phyloP scores from a whole-genome alignment of 2,888 invertebrate species.

The Cheilosia soror region DNA sequence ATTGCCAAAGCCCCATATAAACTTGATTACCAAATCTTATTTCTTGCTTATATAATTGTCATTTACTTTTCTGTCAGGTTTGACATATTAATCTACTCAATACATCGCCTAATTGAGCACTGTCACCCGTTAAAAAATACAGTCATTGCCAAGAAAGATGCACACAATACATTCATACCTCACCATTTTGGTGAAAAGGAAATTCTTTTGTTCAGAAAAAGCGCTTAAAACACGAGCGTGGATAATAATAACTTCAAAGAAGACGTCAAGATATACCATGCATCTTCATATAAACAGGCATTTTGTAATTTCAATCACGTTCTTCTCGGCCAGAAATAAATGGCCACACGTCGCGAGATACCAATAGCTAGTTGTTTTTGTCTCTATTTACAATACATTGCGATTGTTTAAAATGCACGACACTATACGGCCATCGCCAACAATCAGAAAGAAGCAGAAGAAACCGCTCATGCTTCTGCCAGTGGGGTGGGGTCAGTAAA shows the following conservation, averaged over 20 bases:
- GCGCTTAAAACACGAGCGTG: conserved; percentile 44
- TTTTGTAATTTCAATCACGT: conserved; percentile 63
- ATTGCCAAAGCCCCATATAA: no score
- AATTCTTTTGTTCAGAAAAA: conserved; percentile 34
- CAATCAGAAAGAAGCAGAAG: conserved; percentile 34
- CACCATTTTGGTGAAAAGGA: conserved; percentile 9
- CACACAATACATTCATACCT: conserved; percentile 2
- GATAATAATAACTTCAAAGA: conserved; percentile 46
- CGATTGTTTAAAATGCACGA: conserved; percentile 55
- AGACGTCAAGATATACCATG: conserved; percentile 29
- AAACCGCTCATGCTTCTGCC: conserved; percentile 30
- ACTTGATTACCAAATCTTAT: background rate
- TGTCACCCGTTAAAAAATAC: conserved; percentile 4
- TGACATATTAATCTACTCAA: conserved; percentile 25
- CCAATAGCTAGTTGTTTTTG: conserved; percentile 23
- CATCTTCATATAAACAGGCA: conserved; percentile 12
- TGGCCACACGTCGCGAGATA: conserved; percentile 51
- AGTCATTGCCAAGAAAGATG: conserved; percentile 20
- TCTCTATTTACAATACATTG: conserved; percentile 43
- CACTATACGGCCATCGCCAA: conserved; percentile 31
- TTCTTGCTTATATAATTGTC: background rate
- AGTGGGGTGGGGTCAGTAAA: conserved; percentile 56
- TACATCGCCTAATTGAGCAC: background rate
- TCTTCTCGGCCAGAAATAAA: conserved; percentile 42
- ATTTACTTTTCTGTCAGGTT: background rate